These are phyloP conservation scores for Heliangelus exortis DNA, from an alignment of 2,797 vertebrate species.

Conservation along the genomic window DNA sequence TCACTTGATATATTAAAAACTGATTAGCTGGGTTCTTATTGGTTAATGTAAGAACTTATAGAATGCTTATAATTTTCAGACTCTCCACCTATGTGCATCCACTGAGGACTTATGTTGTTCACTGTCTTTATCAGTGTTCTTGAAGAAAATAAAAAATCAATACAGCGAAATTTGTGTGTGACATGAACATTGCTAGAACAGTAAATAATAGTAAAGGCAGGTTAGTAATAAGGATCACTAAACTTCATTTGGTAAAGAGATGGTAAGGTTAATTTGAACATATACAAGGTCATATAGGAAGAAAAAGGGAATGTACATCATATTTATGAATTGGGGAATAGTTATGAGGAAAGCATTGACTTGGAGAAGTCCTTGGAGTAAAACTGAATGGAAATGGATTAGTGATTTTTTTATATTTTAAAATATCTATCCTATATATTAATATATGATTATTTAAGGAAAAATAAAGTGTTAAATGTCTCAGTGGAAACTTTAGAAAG, in stretches of 20 bases:
- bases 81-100: not conserved
- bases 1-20: not conserved
- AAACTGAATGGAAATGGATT: not conserved
- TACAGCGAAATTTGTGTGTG: not conserved
- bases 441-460: not conserved
- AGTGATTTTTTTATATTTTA: not conserved
- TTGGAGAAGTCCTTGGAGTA: not conserved
- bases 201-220: not conserved
- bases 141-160: constrained; percentile 43
- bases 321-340: not conserved
- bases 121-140: not conserved
- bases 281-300: not conserved
- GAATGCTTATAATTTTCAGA: not conserved
- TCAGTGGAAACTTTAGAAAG: not conserved
- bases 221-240: not conserved
- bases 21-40: not conserved
- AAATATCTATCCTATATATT: not conserved
- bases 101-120: rapidly evolving
- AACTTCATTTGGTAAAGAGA: not conserved
- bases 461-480: not conserved
- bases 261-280: not conserved
- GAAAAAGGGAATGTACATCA: not conserved
- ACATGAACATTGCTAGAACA: not conserved
- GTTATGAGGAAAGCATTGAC: not conserved
- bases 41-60: not conserved